phyloP scores from a whole-genome alignment of 2,797 vertebrate genomes.

The Paedocypris micromegethes region DNA sequence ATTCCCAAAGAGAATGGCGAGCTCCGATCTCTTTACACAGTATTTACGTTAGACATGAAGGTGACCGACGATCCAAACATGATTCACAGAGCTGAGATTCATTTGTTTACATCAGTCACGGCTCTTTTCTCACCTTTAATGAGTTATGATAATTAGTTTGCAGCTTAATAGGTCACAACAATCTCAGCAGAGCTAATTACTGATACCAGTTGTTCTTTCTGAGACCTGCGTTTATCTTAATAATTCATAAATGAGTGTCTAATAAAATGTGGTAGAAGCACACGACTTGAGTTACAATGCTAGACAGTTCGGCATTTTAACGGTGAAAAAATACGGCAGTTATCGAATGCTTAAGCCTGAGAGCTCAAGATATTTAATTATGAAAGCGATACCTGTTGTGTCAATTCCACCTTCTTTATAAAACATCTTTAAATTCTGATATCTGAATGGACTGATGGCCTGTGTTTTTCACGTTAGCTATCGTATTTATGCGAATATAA shows the following conservation, averaged over 20 bases:
- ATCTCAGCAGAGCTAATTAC: constrained; percentile 43
- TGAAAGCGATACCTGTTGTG: no score
- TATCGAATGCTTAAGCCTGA: no score
- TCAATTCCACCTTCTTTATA: no score
- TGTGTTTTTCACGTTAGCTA: no score
- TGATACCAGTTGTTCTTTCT: constrained; percentile 43
- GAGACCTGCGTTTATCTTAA: constrained; percentile 39
- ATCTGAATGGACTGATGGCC: no score
- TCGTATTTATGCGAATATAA: no score
- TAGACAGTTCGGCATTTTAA: constrained; percentile 1
- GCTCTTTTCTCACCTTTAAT: constrained; percentile 43
- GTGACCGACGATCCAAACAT: constrained; percentile 35
- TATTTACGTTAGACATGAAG: constrained; percentile 18
- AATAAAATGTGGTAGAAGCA: constrained; percentile 35
- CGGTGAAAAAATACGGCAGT: background rate
- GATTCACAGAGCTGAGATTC: constrained; percentile 42
- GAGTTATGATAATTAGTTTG: constrained; percentile 41
- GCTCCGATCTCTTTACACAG: background rate
- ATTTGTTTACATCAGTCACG: constrained; percentile 45
- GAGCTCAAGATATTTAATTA: no score
- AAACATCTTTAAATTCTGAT: no score
- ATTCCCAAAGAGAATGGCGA: background rate
- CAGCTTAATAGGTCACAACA: constrained; percentile 44
- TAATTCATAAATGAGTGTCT: constrained; percentile 42
- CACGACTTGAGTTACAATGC: background rate